Conservation (phyloP, 2,888 invertebrate species). For the Hypercompe scribonia region DNA sequence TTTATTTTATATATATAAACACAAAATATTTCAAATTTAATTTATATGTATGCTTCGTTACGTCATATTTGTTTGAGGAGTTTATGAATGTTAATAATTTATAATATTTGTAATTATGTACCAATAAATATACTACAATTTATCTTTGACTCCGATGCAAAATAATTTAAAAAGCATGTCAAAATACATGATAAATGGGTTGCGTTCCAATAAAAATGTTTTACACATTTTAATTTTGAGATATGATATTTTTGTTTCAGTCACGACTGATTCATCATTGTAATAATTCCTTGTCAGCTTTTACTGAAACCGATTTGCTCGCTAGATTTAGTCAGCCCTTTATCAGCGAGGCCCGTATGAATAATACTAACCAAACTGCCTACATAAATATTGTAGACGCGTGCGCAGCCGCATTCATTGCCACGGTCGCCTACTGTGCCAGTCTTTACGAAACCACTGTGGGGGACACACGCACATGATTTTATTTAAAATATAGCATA, state of each 20-base stretch:
- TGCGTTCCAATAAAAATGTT: background rate
- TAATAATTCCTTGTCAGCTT: background rate
- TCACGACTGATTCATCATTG: background rate
- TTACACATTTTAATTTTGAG: too few relatives aligned
- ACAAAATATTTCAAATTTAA: too few relatives aligned
- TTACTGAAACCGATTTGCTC: background rate
- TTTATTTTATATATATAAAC: too few relatives aligned
- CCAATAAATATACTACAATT: too few relatives aligned
- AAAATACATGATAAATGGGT: background rate
- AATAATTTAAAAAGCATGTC: background rate
- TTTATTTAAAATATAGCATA: constrained; percentile 25
- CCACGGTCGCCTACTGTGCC: constrained; percentile 57
- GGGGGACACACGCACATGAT: constrained; percentile 48
- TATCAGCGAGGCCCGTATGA: constrained; percentile 26
- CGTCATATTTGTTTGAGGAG: too few relatives aligned
- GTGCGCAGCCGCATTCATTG: constrained; percentile 62
- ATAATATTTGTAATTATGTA: background rate
- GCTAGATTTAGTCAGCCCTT: constrained; percentile 26
- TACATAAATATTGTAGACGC: constrained; percentile 59
- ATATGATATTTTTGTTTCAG: too few relatives aligned
- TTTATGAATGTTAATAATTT: too few relatives aligned
- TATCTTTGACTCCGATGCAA: background rate
- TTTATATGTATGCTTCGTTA: too few relatives aligned
- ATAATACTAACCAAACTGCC: constrained; percentile 16
- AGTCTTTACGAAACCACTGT: constrained; percentile 55